Conservation (phyloP, 2,888 invertebrate genomes). For the Melipona beecheii region DNA sequence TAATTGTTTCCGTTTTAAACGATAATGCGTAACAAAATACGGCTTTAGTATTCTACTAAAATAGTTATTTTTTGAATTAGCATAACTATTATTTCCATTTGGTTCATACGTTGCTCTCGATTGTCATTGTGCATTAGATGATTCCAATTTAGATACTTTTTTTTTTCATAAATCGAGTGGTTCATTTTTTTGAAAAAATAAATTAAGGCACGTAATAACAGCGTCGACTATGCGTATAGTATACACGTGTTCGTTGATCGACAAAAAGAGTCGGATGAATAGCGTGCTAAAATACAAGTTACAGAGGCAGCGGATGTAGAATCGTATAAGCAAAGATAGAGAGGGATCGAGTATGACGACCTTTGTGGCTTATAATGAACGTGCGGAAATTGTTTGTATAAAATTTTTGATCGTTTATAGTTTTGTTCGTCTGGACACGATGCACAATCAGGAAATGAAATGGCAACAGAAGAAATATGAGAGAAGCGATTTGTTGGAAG, state of each 20-base stretch:
- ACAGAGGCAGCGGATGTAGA: slow-evolving; percentile 40
- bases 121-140: neutral
- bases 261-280: slow-evolving; percentile 1
- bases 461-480: slow-evolving; percentile 13
- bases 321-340: slow-evolving; percentile 16
- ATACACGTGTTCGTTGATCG: slow-evolving; percentile 13
- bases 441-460: slow-evolving; percentile 14
- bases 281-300: slow-evolving; percentile 20
- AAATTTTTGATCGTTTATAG: slow-evolving; percentile 43
- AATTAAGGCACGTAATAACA: slow-evolving; percentile 36
- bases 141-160: slow-evolving; percentile 9
- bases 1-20: slow-evolving; percentile 8
- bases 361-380: slow-evolving; percentile 32
- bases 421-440: slow-evolving; percentile 26
- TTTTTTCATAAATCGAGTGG: neutral
- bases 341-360: slow-evolving; percentile 50
- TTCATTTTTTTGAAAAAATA: slow-evolving; percentile 26
- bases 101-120: neutral
- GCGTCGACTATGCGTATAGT: neutral
- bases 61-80: neutral
- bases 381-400: slow-evolving; percentile 40
- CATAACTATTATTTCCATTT: neutral
- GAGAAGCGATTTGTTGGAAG: slow-evolving; percentile 4
- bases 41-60: neutral
- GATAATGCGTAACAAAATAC: neutral